A percentile compares a stretch with the other conserved stretches of the same genome.
Conservation (phyloP, 2,113 vertebrate genomes). For the Laticauda colubrina region DNA sequence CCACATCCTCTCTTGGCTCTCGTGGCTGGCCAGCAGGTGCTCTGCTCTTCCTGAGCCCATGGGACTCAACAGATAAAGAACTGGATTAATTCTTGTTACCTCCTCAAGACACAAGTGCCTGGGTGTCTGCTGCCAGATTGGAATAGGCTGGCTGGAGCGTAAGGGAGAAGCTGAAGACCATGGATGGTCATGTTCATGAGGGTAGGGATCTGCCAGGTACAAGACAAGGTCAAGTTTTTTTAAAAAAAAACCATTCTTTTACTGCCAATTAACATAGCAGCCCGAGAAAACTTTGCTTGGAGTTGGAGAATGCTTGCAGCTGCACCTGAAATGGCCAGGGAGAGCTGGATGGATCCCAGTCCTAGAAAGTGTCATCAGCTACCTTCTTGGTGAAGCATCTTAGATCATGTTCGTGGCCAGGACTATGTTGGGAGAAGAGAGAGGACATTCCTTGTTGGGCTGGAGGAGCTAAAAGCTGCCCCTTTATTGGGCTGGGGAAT, state of each 20-base stretch:
- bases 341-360: not conserved
- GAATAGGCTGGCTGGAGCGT: not conserved
- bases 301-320: not conserved
- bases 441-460: too few species aligned
- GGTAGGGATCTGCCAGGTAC: not conserved
- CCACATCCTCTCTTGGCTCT: not conserved
- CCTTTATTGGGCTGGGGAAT: too few species aligned
- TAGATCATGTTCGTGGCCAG: too few species aligned
- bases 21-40: not conserved
- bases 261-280: not conserved
- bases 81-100: not conserved
- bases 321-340: not conserved
- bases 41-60: not conserved
- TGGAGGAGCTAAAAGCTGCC: too few species aligned
- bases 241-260: not conserved
- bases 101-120: not conserved
- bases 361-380: too few species aligned
- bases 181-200: not conserved
- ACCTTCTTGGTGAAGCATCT: too few species aligned
- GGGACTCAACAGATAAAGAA: not conserved
- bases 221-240: not conserved
- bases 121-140: not conserved
- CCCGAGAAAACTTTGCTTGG: not conserved
- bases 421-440: too few species aligned
- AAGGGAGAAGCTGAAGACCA: not conserved